phyloP scores from a whole-genome alignment of 1,140 invertebrate species.

The Drosophila cardini region DNA sequence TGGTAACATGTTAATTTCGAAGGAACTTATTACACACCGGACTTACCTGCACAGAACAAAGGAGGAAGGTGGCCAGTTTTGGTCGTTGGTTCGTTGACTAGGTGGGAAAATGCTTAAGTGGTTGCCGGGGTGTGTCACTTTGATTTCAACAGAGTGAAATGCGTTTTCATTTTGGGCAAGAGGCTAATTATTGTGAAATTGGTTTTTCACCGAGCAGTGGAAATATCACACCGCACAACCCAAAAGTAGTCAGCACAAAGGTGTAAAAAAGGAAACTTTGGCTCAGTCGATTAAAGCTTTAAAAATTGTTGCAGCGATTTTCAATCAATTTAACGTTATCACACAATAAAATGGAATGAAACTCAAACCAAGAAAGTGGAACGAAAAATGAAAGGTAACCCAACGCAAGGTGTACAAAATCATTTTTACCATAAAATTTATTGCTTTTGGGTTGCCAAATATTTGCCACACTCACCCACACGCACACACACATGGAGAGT shows the following conservation, averaged over 20 bases:
- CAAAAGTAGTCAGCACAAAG: not conserved
- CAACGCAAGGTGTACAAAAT: constrained; percentile 71
- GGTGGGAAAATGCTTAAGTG: not conserved
- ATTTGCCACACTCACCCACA: constrained; percentile 63
- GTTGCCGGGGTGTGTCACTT: constrained; percentile 43
- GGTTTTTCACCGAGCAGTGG: constrained; percentile 31
- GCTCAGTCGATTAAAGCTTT: constrained; percentile 21
- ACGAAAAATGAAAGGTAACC: constrained; percentile 35
- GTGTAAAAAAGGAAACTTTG: not conserved
- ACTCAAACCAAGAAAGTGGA: not conserved
- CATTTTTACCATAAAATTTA: constrained; percentile 81
- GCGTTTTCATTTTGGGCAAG: constrained; percentile 67
- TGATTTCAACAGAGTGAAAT: constrained; percentile 61
- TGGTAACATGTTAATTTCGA: constrained; percentile 78
- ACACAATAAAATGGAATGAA: constrained; percentile 37
- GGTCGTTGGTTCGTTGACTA: not conserved
- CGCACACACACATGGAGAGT: constrained; percentile 7
- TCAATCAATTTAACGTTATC: constrained; percentile 75
- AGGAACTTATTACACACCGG: constrained; percentile 73
- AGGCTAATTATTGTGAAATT: constrained; percentile 76
- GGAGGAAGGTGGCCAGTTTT: not conserved
- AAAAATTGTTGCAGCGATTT: constrained; percentile 19
- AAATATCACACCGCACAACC: constrained; percentile 15
- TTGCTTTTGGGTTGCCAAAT: constrained; percentile 79
- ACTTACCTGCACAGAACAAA: constrained; percentile 18